phyloP scores from a whole-genome alignment of 2,888 invertebrate species.

The Sceliomorpha sp. region DNA sequence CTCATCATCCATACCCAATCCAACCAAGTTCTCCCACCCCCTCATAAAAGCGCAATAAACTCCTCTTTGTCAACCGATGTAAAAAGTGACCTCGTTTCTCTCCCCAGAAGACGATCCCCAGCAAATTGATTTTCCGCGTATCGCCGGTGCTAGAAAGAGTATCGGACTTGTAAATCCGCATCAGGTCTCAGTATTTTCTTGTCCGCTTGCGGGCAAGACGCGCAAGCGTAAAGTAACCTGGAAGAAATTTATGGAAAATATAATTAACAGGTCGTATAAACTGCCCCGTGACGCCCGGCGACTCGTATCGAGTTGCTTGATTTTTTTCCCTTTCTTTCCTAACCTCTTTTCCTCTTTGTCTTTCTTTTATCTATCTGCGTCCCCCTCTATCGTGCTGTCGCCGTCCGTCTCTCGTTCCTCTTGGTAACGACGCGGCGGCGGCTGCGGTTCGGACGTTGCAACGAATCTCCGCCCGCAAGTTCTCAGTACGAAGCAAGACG shows the following conservation, averaged over 20 bases:
- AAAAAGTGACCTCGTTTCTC: slow-evolving; percentile 5
- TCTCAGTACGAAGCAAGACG: slow-evolving; percentile 41
- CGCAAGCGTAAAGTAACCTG: slow-evolving; percentile 18
- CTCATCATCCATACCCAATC: no score
- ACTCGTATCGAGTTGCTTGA: slow-evolving; percentile 31
- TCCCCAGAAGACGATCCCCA: no score
- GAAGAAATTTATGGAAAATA: slow-evolving; percentile 70
- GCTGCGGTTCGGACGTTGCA: no score
- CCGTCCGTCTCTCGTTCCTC: no score
- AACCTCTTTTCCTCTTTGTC: slow-evolving; percentile 29
- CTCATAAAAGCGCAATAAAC: background rate
- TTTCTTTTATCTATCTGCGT: slow-evolving; percentile 22
- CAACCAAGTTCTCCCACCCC: background rate
- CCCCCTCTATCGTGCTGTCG: slow-evolving; percentile 28
- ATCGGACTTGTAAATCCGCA: no score
- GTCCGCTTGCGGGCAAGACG: no score
- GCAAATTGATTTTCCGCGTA: slow-evolving; percentile 1
- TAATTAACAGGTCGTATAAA: slow-evolving; percentile 70
- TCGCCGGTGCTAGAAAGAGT: slow-evolving; percentile 1
- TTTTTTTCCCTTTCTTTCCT: slow-evolving; percentile 37
- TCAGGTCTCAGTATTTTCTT: no score
- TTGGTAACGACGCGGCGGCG: no score
- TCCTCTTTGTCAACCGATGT: slow-evolving; percentile 1
- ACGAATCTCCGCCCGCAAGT: slow-evolving; percentile 36
- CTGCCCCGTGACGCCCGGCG: slow-evolving; percentile 31